Base-by-base conservation (phyloP, 1,140 invertebrate genomes). In the Drosophila albomicans region DNA sequence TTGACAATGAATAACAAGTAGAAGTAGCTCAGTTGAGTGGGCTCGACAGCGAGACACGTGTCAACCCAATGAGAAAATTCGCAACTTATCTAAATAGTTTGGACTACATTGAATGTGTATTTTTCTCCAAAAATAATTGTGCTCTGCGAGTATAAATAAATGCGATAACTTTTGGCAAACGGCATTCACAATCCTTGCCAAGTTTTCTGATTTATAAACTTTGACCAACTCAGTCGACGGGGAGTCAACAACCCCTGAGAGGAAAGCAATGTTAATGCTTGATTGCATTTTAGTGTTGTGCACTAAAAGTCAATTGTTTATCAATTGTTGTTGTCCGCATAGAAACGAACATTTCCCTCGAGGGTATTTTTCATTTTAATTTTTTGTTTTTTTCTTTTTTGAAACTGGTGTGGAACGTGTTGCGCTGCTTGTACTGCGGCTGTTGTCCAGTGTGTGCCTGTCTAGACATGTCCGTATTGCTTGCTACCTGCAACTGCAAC, bases 291-390 rank as follows among this genome's bases (percentile, higher is more conserved):
- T 67, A 13, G 57, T 77, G 74, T 45, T 74, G 57, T 64, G 78
- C 82, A 74, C 35, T 63, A n/a, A 88, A 78, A 88, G 85, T 87
- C 84, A 87, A 87, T 87, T 87, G 84, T 87, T 87, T 87, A 87
- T 78, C 84, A 89, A 87, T 87, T 89, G 80, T 84, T 84, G 77
- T 25, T 25, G 32, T 65, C 43, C 15, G 48, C 56, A 62, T 64
- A 56, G 73, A 46, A 73, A 63, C 61, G 65, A 59, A 66, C 72
- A 65, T 69, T 76, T 65, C 68, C 75, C 48, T 43, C 49, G 15
- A 48, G 54, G 41, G 45, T 51, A 8, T 8, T 3, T 45, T 4
- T 15, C 5, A 3, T 5, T 52, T n/a, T 43, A 11, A 7, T 41
- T 41, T 8, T 30, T 11, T 28, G 8, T 16, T 25, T 25, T 25